Evolutionary conservation across 2,797 vertebrate species (phyloP).

Genomic region (Hylomyscus alleni): DNA sequence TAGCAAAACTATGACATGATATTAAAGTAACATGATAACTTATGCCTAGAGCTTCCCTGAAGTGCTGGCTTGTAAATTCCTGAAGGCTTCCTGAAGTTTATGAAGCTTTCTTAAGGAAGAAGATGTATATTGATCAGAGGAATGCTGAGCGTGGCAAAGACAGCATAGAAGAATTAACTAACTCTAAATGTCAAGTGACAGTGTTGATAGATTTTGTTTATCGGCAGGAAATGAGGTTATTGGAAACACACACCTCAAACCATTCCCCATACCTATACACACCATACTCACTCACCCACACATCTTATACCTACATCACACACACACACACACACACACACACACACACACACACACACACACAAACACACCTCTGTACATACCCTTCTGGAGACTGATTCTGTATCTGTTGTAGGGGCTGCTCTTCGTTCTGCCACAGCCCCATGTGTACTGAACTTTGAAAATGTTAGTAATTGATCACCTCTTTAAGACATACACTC

Average conservation of each 20-base stretch:
- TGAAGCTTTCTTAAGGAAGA: slow-evolving; percentile 38
- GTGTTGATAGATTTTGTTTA: background rate
- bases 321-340: background rate
- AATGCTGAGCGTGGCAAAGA: slow-evolving; percentile 56
- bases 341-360: background rate
- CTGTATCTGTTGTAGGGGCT: background rate
- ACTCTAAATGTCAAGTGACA: slow-evolving; percentile 21
- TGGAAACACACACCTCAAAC: background rate
- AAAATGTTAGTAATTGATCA: background rate
- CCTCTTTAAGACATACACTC: background rate
- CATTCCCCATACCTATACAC: background rate
- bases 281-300: background rate
- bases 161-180: slow-evolving; percentile 50
- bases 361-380: background rate
- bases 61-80: slow-evolving; percentile 50
- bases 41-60: background rate
- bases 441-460: background rate
- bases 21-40: background rate
- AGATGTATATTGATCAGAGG: slow-evolving; percentile 41
- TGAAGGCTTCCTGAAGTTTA: slow-evolving; percentile 18
- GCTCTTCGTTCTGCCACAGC: background rate
- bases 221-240: background rate
- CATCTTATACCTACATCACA: background rate
- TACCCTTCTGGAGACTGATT: background rate
- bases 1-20: background rate